phyloP scores from a whole-genome alignment of 2,797 vertebrate genomes.

The Sebastes umbrosus region DNA sequence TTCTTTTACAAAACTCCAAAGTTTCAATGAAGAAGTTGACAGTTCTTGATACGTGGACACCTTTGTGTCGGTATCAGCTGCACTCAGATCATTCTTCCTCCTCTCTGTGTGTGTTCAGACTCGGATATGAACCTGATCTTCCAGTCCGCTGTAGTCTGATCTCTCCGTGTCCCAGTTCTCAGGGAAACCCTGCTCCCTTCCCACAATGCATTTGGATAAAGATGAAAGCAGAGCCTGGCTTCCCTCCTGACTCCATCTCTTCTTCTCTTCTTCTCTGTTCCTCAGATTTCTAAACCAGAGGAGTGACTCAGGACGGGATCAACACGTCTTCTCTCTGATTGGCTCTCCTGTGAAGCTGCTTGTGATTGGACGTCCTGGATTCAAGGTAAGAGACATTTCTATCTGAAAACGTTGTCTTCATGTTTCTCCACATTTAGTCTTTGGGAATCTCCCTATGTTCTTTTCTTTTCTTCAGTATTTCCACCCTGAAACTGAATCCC shows the following conservation, averaged over 20 bases:
- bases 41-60: too few species aligned
- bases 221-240: not conserved
- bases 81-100: not conserved
- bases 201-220: constrained; percentile 17
- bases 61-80: not conserved
- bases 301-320: not conserved
- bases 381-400: constrained; percentile 7
- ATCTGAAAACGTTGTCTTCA: not conserved
- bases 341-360: constrained; percentile 17
- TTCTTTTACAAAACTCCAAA: too few species aligned
- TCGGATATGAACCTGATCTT: constrained; percentile 8
- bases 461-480: not conserved
- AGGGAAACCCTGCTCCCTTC: not conserved
- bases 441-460: not conserved
- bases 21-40: too few species aligned
- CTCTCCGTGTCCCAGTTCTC: constrained; percentile 20
- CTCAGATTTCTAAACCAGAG: constrained; percentile 1
- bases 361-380: constrained; percentile 16
- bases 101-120: not conserved
- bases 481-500: too few species aligned
- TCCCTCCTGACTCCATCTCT: not conserved
- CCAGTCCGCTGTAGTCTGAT: constrained; percentile 1
- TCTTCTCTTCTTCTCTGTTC: not conserved
- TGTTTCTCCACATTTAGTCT: fast-evolving
- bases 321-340: not conserved